phyloP scores from a whole-genome alignment of 2,113 vertebrate species.

The Herpetotheres cachinnans region DNA sequence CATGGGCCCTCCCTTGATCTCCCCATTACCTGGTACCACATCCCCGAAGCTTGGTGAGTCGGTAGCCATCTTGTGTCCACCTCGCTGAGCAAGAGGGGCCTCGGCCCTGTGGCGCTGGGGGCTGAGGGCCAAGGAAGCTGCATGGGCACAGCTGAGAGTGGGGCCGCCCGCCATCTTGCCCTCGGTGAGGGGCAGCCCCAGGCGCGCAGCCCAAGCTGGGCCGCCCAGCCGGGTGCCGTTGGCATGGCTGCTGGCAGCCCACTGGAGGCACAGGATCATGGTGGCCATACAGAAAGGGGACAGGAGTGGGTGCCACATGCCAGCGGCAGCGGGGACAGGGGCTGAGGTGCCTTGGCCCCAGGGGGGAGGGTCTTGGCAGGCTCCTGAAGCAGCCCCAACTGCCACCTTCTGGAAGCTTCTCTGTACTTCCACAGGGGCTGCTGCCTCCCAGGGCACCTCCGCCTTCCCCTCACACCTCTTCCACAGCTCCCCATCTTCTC shows the following conservation, averaged over 20 bases:
- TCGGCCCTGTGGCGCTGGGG: rapidly evolving
- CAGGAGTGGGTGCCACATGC: neutral
- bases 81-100: neutral
- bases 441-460: rapidly evolving
- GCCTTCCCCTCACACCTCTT: neutral
- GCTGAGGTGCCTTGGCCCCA: neutral
- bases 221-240: rapidly evolving
- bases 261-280: neutral
- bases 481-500: neutral
- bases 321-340: rapidly evolving
- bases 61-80: neutral
- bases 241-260: neutral
- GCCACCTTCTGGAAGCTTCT: neutral
- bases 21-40: rapidly evolving
- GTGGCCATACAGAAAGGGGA: neutral
- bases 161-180: neutral
- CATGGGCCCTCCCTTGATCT: neutral
- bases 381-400: neutral
- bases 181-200: rapidly evolving
- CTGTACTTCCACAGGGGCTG: rapidly evolving
- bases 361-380: neutral
- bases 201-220: rapidly evolving
- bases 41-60: neutral
- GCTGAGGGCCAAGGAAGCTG: neutral
- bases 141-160: rapidly evolving